Conservation (phyloP, 2,797 vertebrate genomes). For the Adrianichthys oophorus region DNA sequence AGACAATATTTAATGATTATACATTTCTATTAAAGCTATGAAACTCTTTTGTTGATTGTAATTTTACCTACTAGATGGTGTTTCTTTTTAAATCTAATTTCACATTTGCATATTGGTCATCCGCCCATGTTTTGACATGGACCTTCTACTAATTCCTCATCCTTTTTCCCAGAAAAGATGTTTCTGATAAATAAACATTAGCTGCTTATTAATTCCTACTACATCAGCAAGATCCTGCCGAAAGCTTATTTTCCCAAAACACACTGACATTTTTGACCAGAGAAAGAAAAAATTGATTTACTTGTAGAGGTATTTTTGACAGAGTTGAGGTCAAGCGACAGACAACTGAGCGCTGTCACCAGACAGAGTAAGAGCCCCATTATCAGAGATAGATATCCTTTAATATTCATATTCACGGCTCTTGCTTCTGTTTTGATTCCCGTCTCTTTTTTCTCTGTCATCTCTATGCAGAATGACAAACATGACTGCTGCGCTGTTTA, state of each 20-base stretch:
- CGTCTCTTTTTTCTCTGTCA: conserved; percentile 44
- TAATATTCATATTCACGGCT: conserved; percentile 54
- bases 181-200: conserved; percentile 67
- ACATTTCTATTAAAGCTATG: conserved; percentile 38
- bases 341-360: conserved; percentile 15
- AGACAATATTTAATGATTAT: conserved; percentile 59
- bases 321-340: conserved; percentile 10
- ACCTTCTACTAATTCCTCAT: conserved; percentile 34
- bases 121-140: conserved; percentile 48
- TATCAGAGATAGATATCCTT: conserved; percentile 25
- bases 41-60: conserved; percentile 28
- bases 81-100: too few relatives aligned
- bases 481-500: conserved; percentile 65
- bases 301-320: conserved; percentile 1
- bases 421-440: conserved; percentile 56
- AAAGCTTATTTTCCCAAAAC: conserved; percentile 12
- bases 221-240: conserved; percentile 26
- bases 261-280: conserved; percentile 17
- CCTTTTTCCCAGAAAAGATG: conserved; percentile 34
- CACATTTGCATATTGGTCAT: conserved; percentile 44
- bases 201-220: conserved; percentile 49
- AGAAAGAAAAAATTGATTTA: conserved; percentile 7
- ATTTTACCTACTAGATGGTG: conserved; percentile 1
- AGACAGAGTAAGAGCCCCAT: conserved; percentile 28
- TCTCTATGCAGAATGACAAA: conserved; percentile 70